phyloP scores from a whole-genome alignment of 64 coral and sea anemone genomes.

The Hydrozoanthus tunicans region DNA sequence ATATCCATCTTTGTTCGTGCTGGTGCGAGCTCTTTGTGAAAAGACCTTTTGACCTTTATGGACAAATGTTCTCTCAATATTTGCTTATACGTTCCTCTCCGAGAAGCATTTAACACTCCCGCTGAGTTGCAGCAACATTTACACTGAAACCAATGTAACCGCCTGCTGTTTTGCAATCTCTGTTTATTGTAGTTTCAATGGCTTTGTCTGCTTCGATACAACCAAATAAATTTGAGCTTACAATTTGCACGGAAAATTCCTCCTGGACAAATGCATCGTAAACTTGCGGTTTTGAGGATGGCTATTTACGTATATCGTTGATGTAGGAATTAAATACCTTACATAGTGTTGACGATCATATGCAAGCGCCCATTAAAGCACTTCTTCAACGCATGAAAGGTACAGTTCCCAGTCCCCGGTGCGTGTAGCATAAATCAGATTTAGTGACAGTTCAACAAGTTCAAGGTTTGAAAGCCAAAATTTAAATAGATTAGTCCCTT shows the following conservation, averaged over 20 bases:
- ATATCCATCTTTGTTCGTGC: conserved; percentile 51
- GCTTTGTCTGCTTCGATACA: conserved; percentile 40
- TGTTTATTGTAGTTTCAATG: conserved; percentile 36
- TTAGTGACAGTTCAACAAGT: conserved; percentile 50
- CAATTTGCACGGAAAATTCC: conserved; percentile 40
- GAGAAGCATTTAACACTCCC: conserved; percentile 19
- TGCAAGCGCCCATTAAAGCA: conserved; percentile 55
- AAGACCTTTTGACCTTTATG: background rate
- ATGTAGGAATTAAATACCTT: conserved; percentile 49
- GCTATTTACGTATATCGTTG: conserved; percentile 44
- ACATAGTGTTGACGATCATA: conserved; percentile 53
- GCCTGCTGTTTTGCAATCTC: conserved; percentile 11
- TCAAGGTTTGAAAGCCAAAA: conserved; percentile 45
- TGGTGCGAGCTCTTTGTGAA: conserved; percentile 30
- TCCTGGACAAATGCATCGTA: conserved; percentile 29
- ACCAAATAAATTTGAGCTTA: conserved; percentile 9
- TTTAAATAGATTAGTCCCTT: conserved; percentile 12
- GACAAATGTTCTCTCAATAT: conserved; percentile 40
- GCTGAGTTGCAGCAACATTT: conserved; percentile 45
- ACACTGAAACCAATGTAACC: conserved; percentile 23
- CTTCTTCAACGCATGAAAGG: conserved; percentile 58
- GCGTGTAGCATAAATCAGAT: conserved; percentile 46
- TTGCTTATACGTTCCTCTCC: conserved; percentile 30
- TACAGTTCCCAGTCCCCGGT: conserved; percentile 54
- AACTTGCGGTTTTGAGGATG: conserved; percentile 33